These are phyloP conservation scores for Brachypalpus laphriformis DNA, from an alignment of 2,888 invertebrate genomes.

Conservation along the genomic window DNA sequence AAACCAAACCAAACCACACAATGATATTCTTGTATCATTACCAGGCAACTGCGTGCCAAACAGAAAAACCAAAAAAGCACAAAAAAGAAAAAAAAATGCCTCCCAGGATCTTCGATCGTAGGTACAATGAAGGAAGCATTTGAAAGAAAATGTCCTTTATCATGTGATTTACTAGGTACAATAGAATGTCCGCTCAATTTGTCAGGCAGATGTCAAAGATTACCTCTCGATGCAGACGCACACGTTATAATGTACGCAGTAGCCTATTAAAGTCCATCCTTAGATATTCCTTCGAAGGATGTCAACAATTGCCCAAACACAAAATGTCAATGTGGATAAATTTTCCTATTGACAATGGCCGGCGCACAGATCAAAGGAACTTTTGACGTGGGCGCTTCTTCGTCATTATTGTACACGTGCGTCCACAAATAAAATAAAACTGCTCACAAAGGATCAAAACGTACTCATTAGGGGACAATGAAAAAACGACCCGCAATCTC, in stretches of 20 bases:
- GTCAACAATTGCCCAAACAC: neutral
- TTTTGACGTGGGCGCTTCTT: neutral
- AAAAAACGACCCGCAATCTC: neutral
- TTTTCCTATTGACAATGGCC: neutral
- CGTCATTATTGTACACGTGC: neutral
- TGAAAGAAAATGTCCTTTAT: neutral
- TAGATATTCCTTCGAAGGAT: neutral
- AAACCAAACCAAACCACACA: neutral
- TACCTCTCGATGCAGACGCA: neutral
- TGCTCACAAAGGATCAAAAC: neutral
- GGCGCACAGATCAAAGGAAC: constrained; percentile 1
- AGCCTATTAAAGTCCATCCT: neutral
- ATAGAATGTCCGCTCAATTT: neutral
- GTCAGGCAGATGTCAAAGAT: constrained; percentile 13
- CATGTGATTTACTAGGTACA: neutral
- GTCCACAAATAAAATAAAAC: neutral
- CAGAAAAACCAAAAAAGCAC: neutral
- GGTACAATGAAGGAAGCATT: neutral
- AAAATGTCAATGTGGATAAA: neutral
- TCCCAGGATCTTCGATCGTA: neutral
- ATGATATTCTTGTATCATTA: neutral
- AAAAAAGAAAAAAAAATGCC: neutral
- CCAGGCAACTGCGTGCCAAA: neutral
- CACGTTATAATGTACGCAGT: neutral
- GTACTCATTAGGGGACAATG: neutral